Percentiles rank a stretch among this genome's conserved stretches.
phyloP scores from a whole-genome alignment of 2,113 vertebrate genomes.

The Mionectes macconnelli region DNA sequence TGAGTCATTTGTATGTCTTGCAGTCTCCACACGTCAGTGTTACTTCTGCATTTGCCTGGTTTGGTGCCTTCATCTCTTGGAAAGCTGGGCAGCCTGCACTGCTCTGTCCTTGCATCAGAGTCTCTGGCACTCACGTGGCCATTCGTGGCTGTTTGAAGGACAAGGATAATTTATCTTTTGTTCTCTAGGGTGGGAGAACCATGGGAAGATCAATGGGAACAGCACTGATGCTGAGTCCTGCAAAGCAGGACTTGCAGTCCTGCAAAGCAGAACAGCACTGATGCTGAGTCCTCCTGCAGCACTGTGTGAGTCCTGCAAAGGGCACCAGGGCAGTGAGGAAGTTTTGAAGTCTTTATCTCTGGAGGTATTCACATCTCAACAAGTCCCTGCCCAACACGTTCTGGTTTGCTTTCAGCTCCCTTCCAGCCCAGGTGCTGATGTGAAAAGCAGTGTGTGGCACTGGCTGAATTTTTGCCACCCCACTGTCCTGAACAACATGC shows the following conservation, averaged over 20 bases:
- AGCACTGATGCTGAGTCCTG: background rate
- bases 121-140: rapidly evolving
- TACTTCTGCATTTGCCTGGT: background rate
- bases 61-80: background rate
- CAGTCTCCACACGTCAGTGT: background rate
- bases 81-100: background rate
- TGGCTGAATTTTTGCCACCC: background rate
- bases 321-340: background rate
- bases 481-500: background rate
- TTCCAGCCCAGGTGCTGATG: background rate
- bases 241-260: no score
- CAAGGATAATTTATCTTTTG: background rate
- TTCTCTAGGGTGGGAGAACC: background rate
- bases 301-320: background rate
- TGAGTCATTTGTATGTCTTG: background rate
- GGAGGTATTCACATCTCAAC: background rate
- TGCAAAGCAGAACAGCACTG: no score
- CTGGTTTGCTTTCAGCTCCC: background rate
- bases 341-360: background rate
- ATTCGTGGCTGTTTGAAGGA: background rate
- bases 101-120: background rate
- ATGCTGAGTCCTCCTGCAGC: no score
- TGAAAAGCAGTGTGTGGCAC: background rate
- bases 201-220: background rate
- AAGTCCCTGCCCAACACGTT: background rate